Evolutionary conservation across 2,888 invertebrate species (phyloP).

Genomic region (Sminthurinus aureus): DNA sequence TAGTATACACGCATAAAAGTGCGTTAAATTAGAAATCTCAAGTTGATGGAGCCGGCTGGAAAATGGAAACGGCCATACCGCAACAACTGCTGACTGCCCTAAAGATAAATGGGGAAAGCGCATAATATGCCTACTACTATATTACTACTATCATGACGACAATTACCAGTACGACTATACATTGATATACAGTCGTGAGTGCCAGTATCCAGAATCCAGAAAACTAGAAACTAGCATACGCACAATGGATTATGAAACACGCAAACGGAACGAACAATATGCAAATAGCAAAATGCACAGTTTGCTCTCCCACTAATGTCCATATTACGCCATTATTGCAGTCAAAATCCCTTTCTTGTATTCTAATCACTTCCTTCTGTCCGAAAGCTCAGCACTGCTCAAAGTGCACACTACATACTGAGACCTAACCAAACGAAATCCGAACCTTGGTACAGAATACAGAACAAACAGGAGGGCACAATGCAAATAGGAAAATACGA

Average conservation of each 20-base stretch:
- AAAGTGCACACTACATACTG: background rate
- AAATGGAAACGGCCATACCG: background rate
- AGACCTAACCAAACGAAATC: background rate
- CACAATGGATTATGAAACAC: background rate
- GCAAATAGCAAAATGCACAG: background rate
- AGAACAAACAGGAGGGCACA: background rate
- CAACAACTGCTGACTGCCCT: background rate
- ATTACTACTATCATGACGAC: too few species aligned
- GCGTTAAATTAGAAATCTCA: background rate
- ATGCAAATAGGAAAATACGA: background rate
- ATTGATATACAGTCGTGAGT: too few species aligned
- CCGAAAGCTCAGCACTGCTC: background rate
- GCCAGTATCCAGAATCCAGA: too few species aligned
- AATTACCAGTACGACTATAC: too few species aligned
- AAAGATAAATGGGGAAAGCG: background rate
- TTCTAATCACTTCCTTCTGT: slow-evolving; percentile 13
- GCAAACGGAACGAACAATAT: background rate
- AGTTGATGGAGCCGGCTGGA: background rate
- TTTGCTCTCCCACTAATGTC: slow-evolving; percentile 6
- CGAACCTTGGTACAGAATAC: background rate
- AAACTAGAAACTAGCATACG: background rate
- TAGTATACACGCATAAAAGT: too few species aligned
- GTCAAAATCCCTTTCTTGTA: background rate
- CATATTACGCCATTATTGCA: slow-evolving; percentile 7
- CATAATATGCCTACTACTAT: background rate